Evolutionary conservation across 2,888 invertebrate species (phyloP).

Genomic region (Eupithecia subfuscata): DNA sequence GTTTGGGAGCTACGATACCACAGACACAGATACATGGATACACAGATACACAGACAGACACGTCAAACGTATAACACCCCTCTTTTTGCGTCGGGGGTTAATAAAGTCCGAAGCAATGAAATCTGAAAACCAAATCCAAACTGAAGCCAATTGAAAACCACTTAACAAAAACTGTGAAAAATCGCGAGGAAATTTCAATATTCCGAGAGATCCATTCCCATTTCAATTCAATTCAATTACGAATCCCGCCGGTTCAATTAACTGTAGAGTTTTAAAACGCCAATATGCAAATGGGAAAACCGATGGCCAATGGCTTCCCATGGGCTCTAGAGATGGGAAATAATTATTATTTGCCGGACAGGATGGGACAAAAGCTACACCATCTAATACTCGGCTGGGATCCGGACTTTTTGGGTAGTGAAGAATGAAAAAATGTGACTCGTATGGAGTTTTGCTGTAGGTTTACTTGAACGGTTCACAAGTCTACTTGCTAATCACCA

Average conservation of each 20-base stretch:
- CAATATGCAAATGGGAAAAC: conserved; percentile 76
- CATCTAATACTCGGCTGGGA: neutral
- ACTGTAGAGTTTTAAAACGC: conserved; percentile 59
- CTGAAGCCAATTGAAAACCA: conserved; percentile 23
- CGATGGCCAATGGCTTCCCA: conserved; percentile 60
- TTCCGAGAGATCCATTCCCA: conserved; percentile 30
- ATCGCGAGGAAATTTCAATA: conserved; percentile 25
- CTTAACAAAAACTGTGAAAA: conserved; percentile 30
- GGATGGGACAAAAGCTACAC: neutral
- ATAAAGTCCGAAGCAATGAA: neutral
- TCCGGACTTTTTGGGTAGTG: neutral
- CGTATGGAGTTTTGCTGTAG: neutral
- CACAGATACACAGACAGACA: too few species aligned
- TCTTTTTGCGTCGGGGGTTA: too few species aligned
- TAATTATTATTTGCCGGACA: neutral
- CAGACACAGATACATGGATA: too few species aligned
- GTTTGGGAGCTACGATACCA: too few species aligned
- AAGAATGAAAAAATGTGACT: neutral
- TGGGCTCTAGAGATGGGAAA: conserved; percentile 37
- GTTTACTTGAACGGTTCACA: neutral
- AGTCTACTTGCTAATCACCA: neutral
- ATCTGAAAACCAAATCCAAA: conserved; percentile 4
- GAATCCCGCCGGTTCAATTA: conserved; percentile 61
- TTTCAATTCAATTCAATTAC: conserved; percentile 43
- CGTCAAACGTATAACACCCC: too few species aligned